Conservation (phyloP, 2,113 vertebrate species). For the Aphyosemion australe region DNA sequence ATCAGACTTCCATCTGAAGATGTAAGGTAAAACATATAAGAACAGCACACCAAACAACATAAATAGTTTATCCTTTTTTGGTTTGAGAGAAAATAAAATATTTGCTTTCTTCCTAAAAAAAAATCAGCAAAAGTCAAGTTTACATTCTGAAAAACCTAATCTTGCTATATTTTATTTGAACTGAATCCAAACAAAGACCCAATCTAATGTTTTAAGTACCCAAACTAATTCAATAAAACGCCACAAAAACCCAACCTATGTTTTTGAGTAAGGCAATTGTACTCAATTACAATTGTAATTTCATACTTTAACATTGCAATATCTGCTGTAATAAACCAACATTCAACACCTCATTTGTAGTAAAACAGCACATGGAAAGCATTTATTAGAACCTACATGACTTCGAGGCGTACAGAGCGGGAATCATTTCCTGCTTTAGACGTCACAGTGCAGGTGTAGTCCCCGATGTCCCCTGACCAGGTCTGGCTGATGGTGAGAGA, state of each 20-base stretch:
- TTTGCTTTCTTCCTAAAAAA: background rate
- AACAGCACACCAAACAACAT: background rate
- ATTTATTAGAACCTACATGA: conserved; percentile 86
- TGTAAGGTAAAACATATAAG: conserved; percentile 9
- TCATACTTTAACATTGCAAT: too few species aligned
- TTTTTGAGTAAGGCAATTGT: background rate
- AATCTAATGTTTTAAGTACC: background rate
- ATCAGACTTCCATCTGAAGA: conserved; percentile 3
- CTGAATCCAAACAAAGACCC: background rate
- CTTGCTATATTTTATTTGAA: background rate
- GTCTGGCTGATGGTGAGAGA: conserved; percentile 93
- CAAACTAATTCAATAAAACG: background rate
- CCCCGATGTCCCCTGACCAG: conserved; percentile 96
- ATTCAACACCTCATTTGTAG: background rate
- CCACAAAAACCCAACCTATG: background rate
- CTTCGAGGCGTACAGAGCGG: conserved; percentile 87
- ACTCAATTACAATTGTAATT: too few species aligned
- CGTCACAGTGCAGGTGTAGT: conserved; percentile 90
- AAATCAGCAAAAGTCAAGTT: background rate
- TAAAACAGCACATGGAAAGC: background rate
- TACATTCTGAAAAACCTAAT: background rate
- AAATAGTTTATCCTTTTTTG: background rate
- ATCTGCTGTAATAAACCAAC: background rate
- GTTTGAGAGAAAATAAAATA: background rate
- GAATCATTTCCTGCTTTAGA: conserved; percentile 91